phyloP scores from a whole-genome alignment of 2,888 invertebrate genomes.

The Tinea semifulvella region DNA sequence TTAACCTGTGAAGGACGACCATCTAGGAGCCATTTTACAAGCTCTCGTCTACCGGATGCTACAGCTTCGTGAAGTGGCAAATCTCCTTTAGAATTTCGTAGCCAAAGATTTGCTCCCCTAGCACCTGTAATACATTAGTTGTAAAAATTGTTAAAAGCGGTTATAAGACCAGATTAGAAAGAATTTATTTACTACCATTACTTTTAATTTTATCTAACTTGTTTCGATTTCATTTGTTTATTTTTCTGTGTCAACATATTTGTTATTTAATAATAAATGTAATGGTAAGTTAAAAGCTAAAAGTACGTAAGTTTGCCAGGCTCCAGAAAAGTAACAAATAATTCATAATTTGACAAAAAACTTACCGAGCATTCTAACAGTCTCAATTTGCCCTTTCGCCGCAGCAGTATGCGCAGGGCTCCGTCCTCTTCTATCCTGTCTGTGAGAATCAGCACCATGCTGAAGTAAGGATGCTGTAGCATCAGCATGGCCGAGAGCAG shows the following conservation, averaged over 20 bases:
- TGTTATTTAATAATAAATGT: too few species aligned
- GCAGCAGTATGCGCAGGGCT: slow-evolving; percentile 96
- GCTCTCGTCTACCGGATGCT: slow-evolving; percentile 86
- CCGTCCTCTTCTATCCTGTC: slow-evolving; percentile 91
- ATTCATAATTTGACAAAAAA: slow-evolving; percentile 6
- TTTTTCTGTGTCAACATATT: too few species aligned
- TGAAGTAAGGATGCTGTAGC: slow-evolving; percentile 90
- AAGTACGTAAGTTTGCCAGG: too few species aligned
- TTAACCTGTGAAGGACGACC: slow-evolving; percentile 85
- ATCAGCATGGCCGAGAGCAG: slow-evolving; percentile 94
- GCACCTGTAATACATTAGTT: slow-evolving; percentile 41
- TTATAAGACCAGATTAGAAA: too few species aligned
- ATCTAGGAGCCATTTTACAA: slow-evolving; percentile 88
- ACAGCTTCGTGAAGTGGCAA: slow-evolving; percentile 96
- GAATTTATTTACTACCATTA: too few species aligned
- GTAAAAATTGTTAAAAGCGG: too few species aligned
- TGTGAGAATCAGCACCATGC: slow-evolving; percentile 89
- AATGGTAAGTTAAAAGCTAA: too few species aligned
- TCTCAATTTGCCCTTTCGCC: slow-evolving; percentile 93
- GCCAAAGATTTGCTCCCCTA: slow-evolving; percentile 87
- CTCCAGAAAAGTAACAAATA: too few species aligned
- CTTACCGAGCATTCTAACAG: slow-evolving; percentile 75
- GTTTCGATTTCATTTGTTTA: background rate
- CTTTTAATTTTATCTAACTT: too few species aligned
- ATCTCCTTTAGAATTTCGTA: slow-evolving; percentile 93